A percentile compares a stretch with the other conserved stretches of the same genome.
Evolutionary conservation across 2,797 vertebrate species (phyloP).

Genomic region (Tadarida brasiliensis): DNA sequence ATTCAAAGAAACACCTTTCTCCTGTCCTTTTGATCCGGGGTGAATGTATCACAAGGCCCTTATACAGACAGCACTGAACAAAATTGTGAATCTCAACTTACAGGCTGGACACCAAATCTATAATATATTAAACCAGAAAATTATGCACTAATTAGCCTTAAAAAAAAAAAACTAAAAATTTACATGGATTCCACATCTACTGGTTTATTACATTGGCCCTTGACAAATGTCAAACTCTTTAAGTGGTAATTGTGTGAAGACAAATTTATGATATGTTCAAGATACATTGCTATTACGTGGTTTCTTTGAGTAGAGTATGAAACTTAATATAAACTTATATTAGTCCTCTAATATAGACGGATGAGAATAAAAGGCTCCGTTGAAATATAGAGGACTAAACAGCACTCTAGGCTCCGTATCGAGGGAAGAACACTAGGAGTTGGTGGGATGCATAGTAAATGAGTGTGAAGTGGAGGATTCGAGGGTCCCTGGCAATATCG

Average conservation of each 20-base stretch:
- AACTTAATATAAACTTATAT: too few relatives aligned
- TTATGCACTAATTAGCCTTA: neutral
- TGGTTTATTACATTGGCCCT: neutral
- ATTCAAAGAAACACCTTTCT: neutral
- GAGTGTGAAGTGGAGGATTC: neutral
- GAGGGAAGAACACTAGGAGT: neutral
- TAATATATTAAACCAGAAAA: conserved; percentile 10
- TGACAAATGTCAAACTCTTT: neutral
- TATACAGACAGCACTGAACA: neutral
- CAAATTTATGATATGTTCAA: neutral
- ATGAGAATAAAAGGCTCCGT: neutral
- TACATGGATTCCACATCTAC: neutral
- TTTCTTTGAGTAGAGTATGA: neutral
- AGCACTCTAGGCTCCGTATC: neutral
- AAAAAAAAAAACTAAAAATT: neutral
- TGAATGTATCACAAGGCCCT: neutral
- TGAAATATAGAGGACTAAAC: neutral
- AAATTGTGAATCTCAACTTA: neutral
- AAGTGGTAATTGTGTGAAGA: neutral
- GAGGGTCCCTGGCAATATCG: neutral
- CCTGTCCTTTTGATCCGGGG: neutral
- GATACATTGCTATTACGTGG: neutral
- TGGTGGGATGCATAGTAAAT: neutral
- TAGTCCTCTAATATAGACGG: neutral
- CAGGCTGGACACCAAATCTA: neutral